phyloP scores from a whole-genome alignment of 2,888 invertebrate species.

The Aleiodes testaceus region DNA sequence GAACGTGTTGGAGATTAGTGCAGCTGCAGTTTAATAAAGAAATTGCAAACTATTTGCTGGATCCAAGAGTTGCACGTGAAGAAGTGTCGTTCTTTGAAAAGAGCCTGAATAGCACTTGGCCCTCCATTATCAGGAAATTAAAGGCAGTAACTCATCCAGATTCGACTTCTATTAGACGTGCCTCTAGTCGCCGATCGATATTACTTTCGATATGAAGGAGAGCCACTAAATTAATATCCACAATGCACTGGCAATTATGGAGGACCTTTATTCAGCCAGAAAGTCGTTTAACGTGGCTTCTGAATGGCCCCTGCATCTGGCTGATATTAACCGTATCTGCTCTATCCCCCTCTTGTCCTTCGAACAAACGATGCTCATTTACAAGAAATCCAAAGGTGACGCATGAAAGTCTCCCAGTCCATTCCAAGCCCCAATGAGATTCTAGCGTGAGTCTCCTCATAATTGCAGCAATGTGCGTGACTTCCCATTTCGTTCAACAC shows the following conservation, averaged over 20 bases:
- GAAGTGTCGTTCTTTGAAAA: constrained; percentile 20
- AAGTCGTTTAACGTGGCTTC: constrained; percentile 32
- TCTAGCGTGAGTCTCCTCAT: constrained; percentile 40
- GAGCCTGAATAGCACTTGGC: constrained; percentile 38
- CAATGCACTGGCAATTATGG: constrained; percentile 69
- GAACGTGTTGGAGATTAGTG: background rate
- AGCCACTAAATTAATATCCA: constrained; percentile 70
- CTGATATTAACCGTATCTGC: constrained; percentile 37
- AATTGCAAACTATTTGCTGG: constrained; percentile 56
- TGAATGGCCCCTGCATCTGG: constrained; percentile 41
- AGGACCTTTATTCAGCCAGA: constrained; percentile 42
- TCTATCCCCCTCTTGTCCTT: background rate
- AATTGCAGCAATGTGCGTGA: constrained; percentile 42
- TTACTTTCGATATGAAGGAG: constrained; percentile 70
- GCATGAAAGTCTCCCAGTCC: constrained; percentile 10
- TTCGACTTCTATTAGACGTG: constrained; percentile 70
- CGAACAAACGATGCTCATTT: constrained; percentile 26
- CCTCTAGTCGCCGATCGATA: constrained; percentile 64
- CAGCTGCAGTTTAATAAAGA: background rate
- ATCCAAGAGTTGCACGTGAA: constrained; percentile 46
- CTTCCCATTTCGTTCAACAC: constrained; percentile 38
- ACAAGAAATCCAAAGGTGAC: constrained; percentile 22
- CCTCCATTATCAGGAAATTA: constrained; percentile 70
- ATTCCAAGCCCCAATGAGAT: constrained; percentile 34
- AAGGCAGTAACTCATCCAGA: constrained; percentile 69